Conservation (phyloP, 2,888 invertebrate species). For the Dascillus cervinus region DNA sequence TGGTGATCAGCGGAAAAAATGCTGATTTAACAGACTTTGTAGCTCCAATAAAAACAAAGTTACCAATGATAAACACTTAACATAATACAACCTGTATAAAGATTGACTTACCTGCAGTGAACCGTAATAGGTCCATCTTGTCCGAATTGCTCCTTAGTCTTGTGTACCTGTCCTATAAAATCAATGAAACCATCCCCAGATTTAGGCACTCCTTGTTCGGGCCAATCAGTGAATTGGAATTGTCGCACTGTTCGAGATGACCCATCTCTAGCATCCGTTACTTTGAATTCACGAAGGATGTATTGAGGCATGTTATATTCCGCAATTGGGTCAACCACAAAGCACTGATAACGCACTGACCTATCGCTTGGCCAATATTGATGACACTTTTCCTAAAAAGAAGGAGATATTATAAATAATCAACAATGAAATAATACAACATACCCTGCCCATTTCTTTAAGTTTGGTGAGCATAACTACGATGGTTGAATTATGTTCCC, state of each 20-base stretch:
- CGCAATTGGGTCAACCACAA: constrained; percentile 97
- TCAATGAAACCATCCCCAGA: constrained; percentile 98
- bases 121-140: constrained; percentile 99
- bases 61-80: background rate
- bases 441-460: constrained; percentile 94
- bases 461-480: constrained; percentile 98
- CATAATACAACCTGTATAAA: background rate
- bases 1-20: too few relatives aligned
- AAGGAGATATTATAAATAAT: background rate
- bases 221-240: constrained; percentile 96
- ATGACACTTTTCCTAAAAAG: constrained; percentile 89
- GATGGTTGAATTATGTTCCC: constrained; percentile 99
- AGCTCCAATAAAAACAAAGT: too few relatives aligned
- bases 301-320: constrained; percentile 99
- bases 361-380: constrained; percentile 99
- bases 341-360: constrained; percentile 94
- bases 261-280: constrained; percentile 95
- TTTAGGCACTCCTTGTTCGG: constrained; percentile 94
- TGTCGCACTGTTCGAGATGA: constrained; percentile 92
- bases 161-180: constrained; percentile 98
- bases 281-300: constrained; percentile 97
- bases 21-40: too few relatives aligned
- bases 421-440: constrained; percentile 30
- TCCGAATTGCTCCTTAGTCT: constrained; percentile 99
- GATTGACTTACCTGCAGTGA: constrained; percentile 70